Percentiles rank a stretch among this genome's conserved stretches.
Conservation (phyloP, 2,113 vertebrate species). For the Paradoxurus hermaphroditus region DNA sequence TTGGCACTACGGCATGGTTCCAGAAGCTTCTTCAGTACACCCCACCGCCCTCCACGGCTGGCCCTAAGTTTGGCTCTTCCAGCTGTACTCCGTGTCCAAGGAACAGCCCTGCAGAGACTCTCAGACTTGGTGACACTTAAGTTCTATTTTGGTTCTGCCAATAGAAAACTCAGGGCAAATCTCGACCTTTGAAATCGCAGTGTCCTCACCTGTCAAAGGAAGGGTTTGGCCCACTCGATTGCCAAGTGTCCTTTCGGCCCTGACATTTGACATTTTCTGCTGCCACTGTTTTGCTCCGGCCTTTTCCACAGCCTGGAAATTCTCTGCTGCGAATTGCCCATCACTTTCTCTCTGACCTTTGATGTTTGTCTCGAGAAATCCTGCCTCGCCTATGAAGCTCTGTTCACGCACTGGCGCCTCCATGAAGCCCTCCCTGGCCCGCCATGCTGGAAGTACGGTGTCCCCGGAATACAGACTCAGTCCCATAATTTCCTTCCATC, state of each 20-base stretch:
- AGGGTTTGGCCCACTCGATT: not conserved
- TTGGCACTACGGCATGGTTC: accelerated
- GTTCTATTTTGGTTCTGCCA: not conserved
- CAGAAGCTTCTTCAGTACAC: not conserved
- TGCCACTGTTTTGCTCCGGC: not conserved
- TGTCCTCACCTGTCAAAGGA: not conserved
- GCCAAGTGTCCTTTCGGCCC: not conserved
- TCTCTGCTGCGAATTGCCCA: not conserved
- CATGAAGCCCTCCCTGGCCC: not conserved
- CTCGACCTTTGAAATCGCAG: accelerated
- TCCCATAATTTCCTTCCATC: not conserved
- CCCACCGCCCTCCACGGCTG: accelerated
- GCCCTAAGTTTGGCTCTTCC: not conserved
- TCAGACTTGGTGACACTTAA: not conserved
- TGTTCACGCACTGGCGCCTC: not conserved
- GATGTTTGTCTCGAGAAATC: not conserved
- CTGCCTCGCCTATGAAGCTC: not conserved
- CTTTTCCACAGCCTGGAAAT: not conserved
- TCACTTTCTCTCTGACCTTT: not conserved
- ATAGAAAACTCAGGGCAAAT: not conserved
- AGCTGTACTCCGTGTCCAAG: not conserved
- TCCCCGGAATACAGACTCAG: not conserved
- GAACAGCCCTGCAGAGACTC: not conserved
- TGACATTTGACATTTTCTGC: not conserved
- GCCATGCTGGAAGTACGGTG: not conserved